phyloP scores from a whole-genome alignment of 2,888 invertebrate genomes.

The Helicoverpa assulta region DNA sequence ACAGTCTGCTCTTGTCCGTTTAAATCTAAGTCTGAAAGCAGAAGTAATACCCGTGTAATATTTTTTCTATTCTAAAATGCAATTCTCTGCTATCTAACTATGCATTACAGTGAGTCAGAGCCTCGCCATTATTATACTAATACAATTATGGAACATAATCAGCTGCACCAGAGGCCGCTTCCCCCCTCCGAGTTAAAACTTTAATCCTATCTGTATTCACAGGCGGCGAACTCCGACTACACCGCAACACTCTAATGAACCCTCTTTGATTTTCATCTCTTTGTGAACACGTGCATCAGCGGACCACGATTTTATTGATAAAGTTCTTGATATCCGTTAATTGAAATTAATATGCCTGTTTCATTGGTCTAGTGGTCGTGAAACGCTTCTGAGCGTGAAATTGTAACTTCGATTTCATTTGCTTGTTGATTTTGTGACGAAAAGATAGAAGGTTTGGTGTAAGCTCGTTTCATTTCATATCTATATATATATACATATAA shows the following conservation, averaged over 20 bases:
- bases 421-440: neutral
- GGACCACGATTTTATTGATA: conserved; percentile 30
- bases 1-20: too few relatives aligned
- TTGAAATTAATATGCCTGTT: conserved; percentile 12
- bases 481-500: too few relatives aligned
- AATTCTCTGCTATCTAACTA: conserved; percentile 7
- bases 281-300: conserved; percentile 48
- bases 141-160: conserved; percentile 58
- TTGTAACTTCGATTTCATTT: neutral
- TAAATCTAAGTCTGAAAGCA: neutral
- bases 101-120: conserved; percentile 18
- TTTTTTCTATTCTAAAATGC: neutral
- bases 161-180: conserved; percentile 41
- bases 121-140: conserved; percentile 47
- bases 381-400: neutral
- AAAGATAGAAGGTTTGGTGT: neutral
- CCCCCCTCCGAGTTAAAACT: conserved; percentile 63
- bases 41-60: neutral
- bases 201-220: conserved; percentile 70
- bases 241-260: conserved; percentile 71
- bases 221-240: conserved; percentile 59
- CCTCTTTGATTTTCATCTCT: conserved; percentile 71
- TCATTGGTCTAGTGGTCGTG: neutral
- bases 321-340: conserved; percentile 37
- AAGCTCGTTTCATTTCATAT: too few relatives aligned